Evolutionary conservation across 2,797 vertebrate species (phyloP).

Genomic region (Lacerta viridis): DNA sequence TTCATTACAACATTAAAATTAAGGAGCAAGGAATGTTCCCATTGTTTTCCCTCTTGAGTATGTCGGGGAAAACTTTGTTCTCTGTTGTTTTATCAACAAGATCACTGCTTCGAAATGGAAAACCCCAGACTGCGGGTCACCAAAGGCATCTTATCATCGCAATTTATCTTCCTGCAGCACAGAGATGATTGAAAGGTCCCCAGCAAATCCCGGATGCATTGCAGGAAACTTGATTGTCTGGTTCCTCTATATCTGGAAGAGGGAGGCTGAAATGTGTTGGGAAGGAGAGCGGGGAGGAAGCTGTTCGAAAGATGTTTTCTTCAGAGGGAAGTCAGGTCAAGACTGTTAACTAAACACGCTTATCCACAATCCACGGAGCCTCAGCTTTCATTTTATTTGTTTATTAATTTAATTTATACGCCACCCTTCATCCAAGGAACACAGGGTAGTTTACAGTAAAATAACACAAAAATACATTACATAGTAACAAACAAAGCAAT

Average conservation of each 20-base stretch:
- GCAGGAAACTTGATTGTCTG: not conserved
- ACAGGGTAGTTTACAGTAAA: too few relatives aligned
- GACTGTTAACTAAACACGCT: not conserved
- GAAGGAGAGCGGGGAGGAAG: too few relatives aligned
- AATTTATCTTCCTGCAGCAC: not conserved
- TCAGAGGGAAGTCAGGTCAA: not conserved
- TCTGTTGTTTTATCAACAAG: conserved; percentile 1
- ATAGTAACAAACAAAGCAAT: too few relatives aligned
- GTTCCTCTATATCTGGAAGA: not conserved
- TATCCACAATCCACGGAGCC: not conserved
- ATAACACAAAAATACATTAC: too few relatives aligned
- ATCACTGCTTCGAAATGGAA: not conserved
- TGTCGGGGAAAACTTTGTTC: not conserved
- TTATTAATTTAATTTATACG: too few relatives aligned
- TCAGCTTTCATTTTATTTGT: not conserved
- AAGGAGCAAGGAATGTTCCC: not conserved
- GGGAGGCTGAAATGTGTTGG: not conserved
- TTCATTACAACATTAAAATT: not conserved
- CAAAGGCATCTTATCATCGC: not conserved
- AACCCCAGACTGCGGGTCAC: not conserved
- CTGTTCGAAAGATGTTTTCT: not conserved
- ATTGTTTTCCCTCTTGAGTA: not conserved
- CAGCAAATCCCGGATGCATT: not conserved
- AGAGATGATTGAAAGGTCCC: not conserved
- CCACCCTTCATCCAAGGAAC: too few relatives aligned